phyloP scores from a whole-genome alignment of 2,888 invertebrate genomes.

The Morpho achilles region DNA sequence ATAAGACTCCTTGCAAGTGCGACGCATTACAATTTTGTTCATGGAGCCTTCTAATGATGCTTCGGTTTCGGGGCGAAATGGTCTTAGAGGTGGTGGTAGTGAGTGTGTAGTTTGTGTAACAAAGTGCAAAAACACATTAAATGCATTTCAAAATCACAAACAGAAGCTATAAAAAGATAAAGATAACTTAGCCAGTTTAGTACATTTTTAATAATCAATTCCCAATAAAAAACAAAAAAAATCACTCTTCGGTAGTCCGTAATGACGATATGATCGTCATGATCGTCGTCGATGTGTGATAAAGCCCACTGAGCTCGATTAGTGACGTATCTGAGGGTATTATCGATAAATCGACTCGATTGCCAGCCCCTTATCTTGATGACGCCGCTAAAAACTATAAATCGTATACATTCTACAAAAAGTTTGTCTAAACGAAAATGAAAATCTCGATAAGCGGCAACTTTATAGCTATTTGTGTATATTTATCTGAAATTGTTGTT shows the following conservation, averaged over 20 bases:
- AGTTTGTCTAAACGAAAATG: conserved; percentile 17
- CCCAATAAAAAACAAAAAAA: conserved; percentile 33
- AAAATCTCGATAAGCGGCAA: conserved; percentile 17
- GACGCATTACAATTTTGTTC: too few species aligned
- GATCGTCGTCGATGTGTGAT: too few species aligned
- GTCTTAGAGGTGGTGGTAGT: too few species aligned
- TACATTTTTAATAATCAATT: conserved; percentile 26
- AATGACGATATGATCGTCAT: too few species aligned
- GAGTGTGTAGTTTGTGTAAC: too few species aligned
- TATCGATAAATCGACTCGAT: conserved; percentile 70
- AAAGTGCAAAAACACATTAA: too few species aligned
- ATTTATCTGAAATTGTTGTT: neutral
- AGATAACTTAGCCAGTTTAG: too few species aligned
- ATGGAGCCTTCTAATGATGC: too few species aligned
- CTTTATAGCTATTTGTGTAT: conserved; percentile 11
- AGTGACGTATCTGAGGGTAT: conserved; percentile 64
- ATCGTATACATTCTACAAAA: conserved; percentile 36
- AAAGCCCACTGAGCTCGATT: conserved; percentile 60
- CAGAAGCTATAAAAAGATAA: too few species aligned
- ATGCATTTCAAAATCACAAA: too few species aligned
- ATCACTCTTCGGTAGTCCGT: conserved; percentile 36
- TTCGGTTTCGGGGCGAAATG: too few species aligned
- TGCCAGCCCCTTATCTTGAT: conserved; percentile 59
- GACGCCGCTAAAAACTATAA: conserved; percentile 57
- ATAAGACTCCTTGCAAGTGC: too few species aligned